A percentile compares a stretch with the other conserved stretches of the same genome.
Conservation (phyloP, 1,140 invertebrate genomes). For the Halyomorpha halys region DNA sequence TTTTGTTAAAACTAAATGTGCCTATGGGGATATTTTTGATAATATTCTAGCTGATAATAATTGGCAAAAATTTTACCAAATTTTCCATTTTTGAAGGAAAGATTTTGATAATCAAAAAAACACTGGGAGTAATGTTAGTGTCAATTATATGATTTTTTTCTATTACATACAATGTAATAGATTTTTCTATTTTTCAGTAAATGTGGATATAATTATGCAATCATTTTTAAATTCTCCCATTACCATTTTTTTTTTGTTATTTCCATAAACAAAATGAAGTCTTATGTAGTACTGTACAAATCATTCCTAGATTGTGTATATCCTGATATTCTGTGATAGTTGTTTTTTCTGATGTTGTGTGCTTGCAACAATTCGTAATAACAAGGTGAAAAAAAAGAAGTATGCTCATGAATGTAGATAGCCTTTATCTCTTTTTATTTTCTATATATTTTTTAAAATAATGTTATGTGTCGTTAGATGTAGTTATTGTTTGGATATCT, state of each 20-base stretch:
- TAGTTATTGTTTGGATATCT: too few relatives aligned
- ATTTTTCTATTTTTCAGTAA: not conserved
- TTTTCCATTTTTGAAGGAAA: too few relatives aligned
- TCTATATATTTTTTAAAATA: not conserved
- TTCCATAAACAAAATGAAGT: not conserved
- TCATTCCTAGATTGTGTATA: constrained; percentile 1
- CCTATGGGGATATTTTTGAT: too few relatives aligned
- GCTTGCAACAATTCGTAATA: not conserved
- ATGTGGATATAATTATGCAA: not conserved
- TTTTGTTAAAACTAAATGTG: too few relatives aligned
- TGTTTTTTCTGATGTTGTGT: not conserved
- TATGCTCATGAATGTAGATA: constrained; percentile 4
- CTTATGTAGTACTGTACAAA: not conserved
- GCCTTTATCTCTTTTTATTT: not conserved
- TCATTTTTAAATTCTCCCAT: not conserved
- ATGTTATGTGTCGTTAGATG: not conserved
- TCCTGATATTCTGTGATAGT: constrained; percentile 4
- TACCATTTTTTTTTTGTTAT: not conserved
- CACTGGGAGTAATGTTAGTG: too few relatives aligned
- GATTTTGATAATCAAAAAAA: too few relatives aligned
- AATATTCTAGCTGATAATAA: too few relatives aligned
- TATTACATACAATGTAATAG: not conserved
- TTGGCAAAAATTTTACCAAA: too few relatives aligned
- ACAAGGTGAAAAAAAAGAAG: not conserved
- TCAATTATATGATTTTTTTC: not conserved